These are phyloP conservation scores for Tolmerus cingulatus DNA, from an alignment of 2,888 invertebrate genomes.

Conservation along the genomic window DNA sequence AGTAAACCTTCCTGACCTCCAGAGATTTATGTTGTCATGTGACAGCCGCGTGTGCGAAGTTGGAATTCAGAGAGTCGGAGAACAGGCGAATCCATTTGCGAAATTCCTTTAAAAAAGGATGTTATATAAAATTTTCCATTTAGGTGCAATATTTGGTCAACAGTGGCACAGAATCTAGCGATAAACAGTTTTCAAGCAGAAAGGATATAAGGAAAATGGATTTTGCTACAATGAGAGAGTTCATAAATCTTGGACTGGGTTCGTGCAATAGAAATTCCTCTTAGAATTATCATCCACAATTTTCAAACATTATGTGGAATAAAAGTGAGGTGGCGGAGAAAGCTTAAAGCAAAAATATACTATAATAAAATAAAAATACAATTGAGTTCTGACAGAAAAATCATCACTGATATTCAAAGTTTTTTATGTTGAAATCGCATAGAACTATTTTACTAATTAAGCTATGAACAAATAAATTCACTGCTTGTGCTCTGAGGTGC, in stretches of 20 bases:
- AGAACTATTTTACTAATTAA: too few relatives aligned
- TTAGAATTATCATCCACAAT: background rate
- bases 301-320: background rate
- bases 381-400: background rate
- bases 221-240: background rate
- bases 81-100: background rate
- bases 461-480: too few relatives aligned
- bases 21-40: background rate
- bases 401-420: background rate
- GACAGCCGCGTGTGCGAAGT: background rate
- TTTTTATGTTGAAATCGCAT: too few relatives aligned
- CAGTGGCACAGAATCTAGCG: background rate
- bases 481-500: too few relatives aligned
- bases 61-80: background rate
- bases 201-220: background rate
- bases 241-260: background rate
- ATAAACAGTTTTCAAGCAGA: background rate
- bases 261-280: background rate
- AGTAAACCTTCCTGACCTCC: background rate
- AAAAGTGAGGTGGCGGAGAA: background rate
- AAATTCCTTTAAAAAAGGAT: background rate
- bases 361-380: background rate
- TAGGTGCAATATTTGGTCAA: background rate
- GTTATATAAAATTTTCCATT: background rate
- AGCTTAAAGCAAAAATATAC: background rate